These are phyloP conservation scores for Myxocyprinus asiaticus DNA, from an alignment of 2,113 vertebrate genomes.

Conservation along the genomic window DNA sequence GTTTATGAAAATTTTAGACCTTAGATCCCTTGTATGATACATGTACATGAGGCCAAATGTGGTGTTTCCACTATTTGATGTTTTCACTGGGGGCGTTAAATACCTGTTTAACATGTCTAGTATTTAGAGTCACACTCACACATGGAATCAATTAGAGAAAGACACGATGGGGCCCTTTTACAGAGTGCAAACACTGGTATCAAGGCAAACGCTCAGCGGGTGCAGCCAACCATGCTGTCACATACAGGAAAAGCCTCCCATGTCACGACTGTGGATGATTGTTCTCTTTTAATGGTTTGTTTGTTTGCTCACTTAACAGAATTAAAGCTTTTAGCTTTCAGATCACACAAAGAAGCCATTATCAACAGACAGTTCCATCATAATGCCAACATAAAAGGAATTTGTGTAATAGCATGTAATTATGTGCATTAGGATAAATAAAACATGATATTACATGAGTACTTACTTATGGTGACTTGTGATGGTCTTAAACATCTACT, in stretches of 20 bases:
- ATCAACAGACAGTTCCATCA: too few relatives aligned
- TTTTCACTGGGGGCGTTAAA: background rate
- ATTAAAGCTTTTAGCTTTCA: background rate
- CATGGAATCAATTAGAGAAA: constrained; percentile 47
- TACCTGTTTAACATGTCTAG: constrained; percentile 11
- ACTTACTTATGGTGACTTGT: too few relatives aligned
- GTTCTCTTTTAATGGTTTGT: constrained; percentile 20
- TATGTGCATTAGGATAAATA: too few relatives aligned
- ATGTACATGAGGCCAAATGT: too few relatives aligned
- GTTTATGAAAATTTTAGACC: too few relatives aligned
- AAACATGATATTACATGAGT: too few relatives aligned
- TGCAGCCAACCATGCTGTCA: constrained; percentile 20
- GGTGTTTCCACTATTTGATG: background rate
- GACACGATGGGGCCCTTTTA: constrained; percentile 36
- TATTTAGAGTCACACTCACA: constrained; percentile 10
- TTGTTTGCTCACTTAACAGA: constrained; percentile 21
- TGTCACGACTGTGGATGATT: constrained; percentile 3
- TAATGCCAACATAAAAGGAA: too few relatives aligned
- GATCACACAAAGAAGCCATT: too few relatives aligned
- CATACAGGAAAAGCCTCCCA: constrained; percentile 39
- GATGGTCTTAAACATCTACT: too few relatives aligned
- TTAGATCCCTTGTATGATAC: too few relatives aligned
- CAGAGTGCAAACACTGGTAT: constrained; percentile 25
- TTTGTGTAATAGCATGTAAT: too few relatives aligned
- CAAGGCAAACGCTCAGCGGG: constrained; percentile 30